These are phyloP conservation scores for Heliconius hewitsoni DNA, from an alignment of 1,140 invertebrate species.

Conservation along the genomic window DNA sequence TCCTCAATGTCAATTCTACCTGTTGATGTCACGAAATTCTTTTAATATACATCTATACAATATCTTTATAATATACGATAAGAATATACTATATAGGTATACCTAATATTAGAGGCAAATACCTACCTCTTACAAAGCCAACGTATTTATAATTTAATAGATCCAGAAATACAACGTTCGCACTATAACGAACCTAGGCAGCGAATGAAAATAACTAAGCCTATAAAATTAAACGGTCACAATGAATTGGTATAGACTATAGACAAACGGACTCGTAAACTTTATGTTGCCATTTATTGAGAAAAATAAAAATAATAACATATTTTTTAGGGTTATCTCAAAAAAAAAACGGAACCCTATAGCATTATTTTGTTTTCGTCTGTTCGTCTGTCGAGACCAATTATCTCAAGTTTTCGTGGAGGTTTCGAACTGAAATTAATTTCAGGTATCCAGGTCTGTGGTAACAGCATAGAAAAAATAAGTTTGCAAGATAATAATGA, in stretches of 20 bases:
- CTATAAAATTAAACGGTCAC: slow-evolving; percentile 26
- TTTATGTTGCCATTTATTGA: neutral
- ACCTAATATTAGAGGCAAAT: too few relatives aligned
- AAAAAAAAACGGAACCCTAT: too few relatives aligned
- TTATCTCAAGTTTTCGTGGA: too few relatives aligned
- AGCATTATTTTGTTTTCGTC: too few relatives aligned
- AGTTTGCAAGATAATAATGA: too few relatives aligned
- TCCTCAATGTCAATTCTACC: neutral
- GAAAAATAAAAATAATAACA: neutral
- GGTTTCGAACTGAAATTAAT: too few relatives aligned
- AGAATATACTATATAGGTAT: too few relatives aligned
- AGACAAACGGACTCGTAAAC: slow-evolving; percentile 28
- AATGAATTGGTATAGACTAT: slow-evolving; percentile 18
- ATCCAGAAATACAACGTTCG: slow-evolving; percentile 13
- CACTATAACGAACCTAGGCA: slow-evolving; percentile 17
- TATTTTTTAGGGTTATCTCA: neutral
- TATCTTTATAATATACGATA: too few relatives aligned
- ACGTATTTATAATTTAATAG: slow-evolving; percentile 12
- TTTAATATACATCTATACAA: neutral
- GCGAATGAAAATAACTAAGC: slow-evolving; percentile 27
- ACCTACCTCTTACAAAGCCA: neutral
- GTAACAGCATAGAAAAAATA: too few relatives aligned
- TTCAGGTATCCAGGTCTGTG: too few relatives aligned
- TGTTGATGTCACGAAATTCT: neutral
- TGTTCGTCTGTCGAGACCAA: too few relatives aligned